Conservation (phyloP, 2,113 vertebrate genomes). For the Lynx canadensis region DNA sequence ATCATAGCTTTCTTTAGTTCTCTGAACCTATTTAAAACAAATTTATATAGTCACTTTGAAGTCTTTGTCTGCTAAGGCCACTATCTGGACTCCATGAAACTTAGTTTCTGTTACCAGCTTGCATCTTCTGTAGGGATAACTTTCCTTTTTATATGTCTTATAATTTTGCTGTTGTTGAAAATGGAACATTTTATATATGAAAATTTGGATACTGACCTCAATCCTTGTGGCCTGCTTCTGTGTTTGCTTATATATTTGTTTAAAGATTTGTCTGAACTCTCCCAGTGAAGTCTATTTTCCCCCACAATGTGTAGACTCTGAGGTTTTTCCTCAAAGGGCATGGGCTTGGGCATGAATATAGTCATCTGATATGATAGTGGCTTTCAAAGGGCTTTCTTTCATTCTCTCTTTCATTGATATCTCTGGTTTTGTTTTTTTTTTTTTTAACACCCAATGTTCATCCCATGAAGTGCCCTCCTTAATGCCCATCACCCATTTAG, state of each 20-base stretch:
- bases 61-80: background rate
- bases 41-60: background rate
- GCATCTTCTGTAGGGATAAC: background rate
- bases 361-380: background rate
- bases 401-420: too few relatives aligned
- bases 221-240: background rate
- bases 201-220: background rate
- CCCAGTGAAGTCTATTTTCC: background rate
- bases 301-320: background rate
- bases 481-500: too few relatives aligned
- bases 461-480: too few relatives aligned
- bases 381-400: background rate
- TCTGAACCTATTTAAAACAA: background rate
- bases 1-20: background rate
- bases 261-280: background rate
- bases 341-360: background rate
- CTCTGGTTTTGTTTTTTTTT: too few relatives aligned
- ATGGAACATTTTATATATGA: background rate
- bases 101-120: background rate
- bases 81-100: background rate
- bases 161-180: background rate
- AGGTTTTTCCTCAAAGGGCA: background rate
- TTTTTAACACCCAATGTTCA: too few relatives aligned
- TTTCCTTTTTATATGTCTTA: background rate
- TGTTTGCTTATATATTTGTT: background rate